Evolutionary conservation across 2,888 invertebrate species (phyloP), one percentile per base, ranked within the genome.

Genomic region (Platynereis dumerilii): DNA sequence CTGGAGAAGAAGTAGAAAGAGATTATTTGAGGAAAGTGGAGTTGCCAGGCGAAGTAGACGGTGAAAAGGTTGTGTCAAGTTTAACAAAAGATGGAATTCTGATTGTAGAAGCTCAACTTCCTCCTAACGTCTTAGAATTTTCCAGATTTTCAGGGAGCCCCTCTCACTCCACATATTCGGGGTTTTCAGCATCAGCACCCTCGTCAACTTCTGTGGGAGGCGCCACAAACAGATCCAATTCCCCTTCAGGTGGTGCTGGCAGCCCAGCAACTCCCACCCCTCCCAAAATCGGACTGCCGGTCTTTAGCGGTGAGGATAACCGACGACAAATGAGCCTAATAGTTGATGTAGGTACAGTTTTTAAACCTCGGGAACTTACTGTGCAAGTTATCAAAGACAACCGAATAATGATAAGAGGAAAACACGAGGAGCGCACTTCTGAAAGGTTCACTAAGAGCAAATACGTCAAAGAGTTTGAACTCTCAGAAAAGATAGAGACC

Each of bases 331-430:
- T 69, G 57, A 65, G 57, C 27, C 56, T 69, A n/a, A 55, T 69
- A 1, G 53, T 69, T 20, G 69, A 69, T 39, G 58, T 69, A 28
- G 69, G 69, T 39, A 39, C 48, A 15, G 58, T 54, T 26, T 73
- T 73, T 61, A 61, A 61, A 26, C 65, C 73, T 26, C 69, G 70
- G 56, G 74, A 74, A 22, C 63, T 74, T 27, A 70, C 68, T 34
- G 68, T 74, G 22, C 72, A 74, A 53, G 65, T 71, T 22, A 69
- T 74, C 24, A 74, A 74, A 48, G 69, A 72, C 48, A 70, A 74
- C 64, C 54, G 67, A 24, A 72, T 74, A 24, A 66, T 68, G 60
- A 65, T 68, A n/a, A 71, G 67, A 64, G 74, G 73, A 24, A 74
- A 74, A 58, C 69, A 74, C 67, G 74, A 74, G 59, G 72, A 72